Evolutionary conservation across 1,140 invertebrate species (phyloP).

Genomic region (Octopus sinensis): DNA sequence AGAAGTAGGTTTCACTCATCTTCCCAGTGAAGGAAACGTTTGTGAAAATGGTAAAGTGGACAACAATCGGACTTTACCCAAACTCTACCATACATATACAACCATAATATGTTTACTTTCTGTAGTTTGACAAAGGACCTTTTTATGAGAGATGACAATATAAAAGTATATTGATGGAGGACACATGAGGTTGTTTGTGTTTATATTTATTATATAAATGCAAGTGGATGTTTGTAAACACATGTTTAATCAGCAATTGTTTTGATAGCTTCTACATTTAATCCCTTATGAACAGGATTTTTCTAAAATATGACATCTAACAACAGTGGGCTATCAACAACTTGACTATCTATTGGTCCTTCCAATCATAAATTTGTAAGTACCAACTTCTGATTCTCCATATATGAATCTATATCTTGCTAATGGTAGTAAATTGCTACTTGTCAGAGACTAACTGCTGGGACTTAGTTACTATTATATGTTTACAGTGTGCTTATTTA

Average conservation of each 20-base stretch:
- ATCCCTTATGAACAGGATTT: background rate
- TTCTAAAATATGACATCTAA: background rate
- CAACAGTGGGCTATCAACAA: too few relatives aligned
- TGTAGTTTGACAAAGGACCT: conserved; percentile 27
- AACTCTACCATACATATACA: conserved; percentile 52
- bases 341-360: too few relatives aligned
- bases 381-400: too few relatives aligned
- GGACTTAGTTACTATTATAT: too few relatives aligned
- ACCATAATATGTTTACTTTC: conserved; percentile 48
- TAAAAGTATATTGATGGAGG: too few relatives aligned
- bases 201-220: background rate
- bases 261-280: background rate
- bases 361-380: too few relatives aligned
- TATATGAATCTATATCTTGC: too few relatives aligned
- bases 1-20: conserved; percentile 61
- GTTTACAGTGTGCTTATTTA: too few relatives aligned
- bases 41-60: background rate
- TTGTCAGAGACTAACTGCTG: too few relatives aligned
- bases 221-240: background rate
- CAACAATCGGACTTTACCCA: conserved; percentile 23
- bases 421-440: too few relatives aligned
- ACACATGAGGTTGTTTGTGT: background rate
- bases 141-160: background rate
- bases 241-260: background rate
- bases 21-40: conserved; percentile 32